Evolutionary conservation across 2,113 vertebrate species (phyloP), one percentile per base, ranked within the genome.

Genomic region (Himantopus leucocephalus): DNA sequence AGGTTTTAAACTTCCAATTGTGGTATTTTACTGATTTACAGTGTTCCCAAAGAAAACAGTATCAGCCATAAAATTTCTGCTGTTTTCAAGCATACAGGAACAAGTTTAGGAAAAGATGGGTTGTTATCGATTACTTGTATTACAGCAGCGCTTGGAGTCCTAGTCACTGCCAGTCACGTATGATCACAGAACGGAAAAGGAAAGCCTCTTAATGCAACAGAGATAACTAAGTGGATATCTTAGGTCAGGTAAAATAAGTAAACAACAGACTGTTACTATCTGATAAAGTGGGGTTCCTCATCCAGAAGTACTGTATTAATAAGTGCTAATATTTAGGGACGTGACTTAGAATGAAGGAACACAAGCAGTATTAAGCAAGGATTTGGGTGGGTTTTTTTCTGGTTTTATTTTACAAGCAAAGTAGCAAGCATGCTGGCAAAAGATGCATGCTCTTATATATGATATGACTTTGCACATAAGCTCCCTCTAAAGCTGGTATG

Each of bases 361-460:
- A 96, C 96, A 97, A 97, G 97, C 97, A 96, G 95, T 59, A 75
- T 94, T 92, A 97, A 72, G 93, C 94, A 90, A 88, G 70, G 81
- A 68, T 15, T 77, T 21, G 4, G 3, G 43, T 53, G 37, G 37
- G 8, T 41, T 32, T 78, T 56, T 66, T 77, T n/a, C 81, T 92
- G 37, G 48, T 87, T 96, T 91, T 94, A 90, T 85, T 93, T 88
- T 87, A 88, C 90, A 97, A 97, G 98, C 98, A 96, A 95, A 97
- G 92, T 95, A 94, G 97, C 97, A 98, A 98, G 97, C 99, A 99
- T 99, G 97, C 98, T 98, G 98, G 97, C 97, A 98, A 96, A 96
- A 96, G 95, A 92, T 85, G 94, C 98, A 98, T 98, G 98, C 98
- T 97, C 63, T 97, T 95, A 95, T 95, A 37, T 85, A 82, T 14